phyloP scores from a whole-genome alignment of 2,113 vertebrate genomes.

The Cygnus buccinator region DNA sequence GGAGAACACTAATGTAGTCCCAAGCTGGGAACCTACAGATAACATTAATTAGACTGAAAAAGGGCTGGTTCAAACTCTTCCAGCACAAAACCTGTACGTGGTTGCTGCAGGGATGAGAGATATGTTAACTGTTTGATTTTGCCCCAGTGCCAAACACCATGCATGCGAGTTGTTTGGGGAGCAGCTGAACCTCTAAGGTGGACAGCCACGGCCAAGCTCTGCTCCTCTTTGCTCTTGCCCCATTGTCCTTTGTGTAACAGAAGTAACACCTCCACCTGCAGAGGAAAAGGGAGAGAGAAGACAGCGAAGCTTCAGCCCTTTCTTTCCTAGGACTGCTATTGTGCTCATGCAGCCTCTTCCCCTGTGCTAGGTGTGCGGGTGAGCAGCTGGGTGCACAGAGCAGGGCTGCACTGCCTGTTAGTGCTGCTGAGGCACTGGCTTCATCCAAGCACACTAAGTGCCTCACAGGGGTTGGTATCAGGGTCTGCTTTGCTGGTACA shows the following conservation, averaged over 20 bases:
- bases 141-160: background rate
- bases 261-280: background rate
- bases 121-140: background rate
- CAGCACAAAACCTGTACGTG: background rate
- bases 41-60: background rate
- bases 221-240: background rate
- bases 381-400: background rate
- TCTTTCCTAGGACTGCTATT: background rate
- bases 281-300: background rate
- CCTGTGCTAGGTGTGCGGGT: fast-evolving
- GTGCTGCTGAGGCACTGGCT: background rate
- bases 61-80: background rate
- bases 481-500: background rate
- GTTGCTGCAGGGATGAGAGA: background rate
- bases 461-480: fast-evolving
- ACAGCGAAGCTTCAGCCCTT: background rate
- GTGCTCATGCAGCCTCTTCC: background rate
- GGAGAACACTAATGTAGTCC: background rate
- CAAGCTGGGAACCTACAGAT: too few relatives aligned
- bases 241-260: fast-evolving
- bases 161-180: background rate
- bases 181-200: background rate
- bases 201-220: background rate
- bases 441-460: fast-evolving
- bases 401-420: fast-evolving